Evolutionary conservation across 2,797 vertebrate species (phyloP).

Genomic region (Pangasius mekongensis): DNA sequence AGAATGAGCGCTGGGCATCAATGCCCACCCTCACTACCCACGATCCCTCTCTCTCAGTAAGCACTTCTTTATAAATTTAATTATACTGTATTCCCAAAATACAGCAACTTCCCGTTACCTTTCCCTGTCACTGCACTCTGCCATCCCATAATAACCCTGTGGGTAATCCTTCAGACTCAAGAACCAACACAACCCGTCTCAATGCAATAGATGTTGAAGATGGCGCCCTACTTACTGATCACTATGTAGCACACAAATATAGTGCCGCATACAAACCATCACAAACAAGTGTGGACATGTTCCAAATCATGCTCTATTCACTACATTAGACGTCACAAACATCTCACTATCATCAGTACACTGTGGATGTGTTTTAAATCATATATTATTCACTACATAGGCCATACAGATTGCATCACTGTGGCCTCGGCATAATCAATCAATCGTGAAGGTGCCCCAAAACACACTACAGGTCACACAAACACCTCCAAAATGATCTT

Average conservation of each 20-base stretch:
- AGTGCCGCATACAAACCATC: neutral
- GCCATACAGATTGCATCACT: neutral
- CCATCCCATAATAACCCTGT: neutral
- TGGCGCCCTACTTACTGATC: neutral
- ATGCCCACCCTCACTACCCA: conserved; percentile 85
- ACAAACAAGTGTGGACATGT: neutral
- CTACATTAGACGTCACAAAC: neutral
- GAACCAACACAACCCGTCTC: neutral
- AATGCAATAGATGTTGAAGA: neutral
- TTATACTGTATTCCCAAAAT: neutral
- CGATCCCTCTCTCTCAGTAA: conserved; percentile 88
- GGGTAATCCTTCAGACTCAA: neutral
- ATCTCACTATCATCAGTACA: neutral
- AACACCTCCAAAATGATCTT: neutral
- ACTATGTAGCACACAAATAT: neutral
- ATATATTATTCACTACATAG: neutral
- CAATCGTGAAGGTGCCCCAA: neutral
- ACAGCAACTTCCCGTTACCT: neutral
- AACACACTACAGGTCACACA: neutral
- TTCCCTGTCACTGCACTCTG: neutral
- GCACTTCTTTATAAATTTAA: conserved; percentile 31
- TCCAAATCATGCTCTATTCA: neutral
- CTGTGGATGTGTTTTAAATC: neutral
- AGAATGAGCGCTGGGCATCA: conserved; percentile 92
- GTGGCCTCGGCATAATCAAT: neutral